Evolutionary conservation across 2,888 invertebrate species (phyloP), one percentile per base, ranked within the genome.

Genomic region (Eulithis testata): DNA sequence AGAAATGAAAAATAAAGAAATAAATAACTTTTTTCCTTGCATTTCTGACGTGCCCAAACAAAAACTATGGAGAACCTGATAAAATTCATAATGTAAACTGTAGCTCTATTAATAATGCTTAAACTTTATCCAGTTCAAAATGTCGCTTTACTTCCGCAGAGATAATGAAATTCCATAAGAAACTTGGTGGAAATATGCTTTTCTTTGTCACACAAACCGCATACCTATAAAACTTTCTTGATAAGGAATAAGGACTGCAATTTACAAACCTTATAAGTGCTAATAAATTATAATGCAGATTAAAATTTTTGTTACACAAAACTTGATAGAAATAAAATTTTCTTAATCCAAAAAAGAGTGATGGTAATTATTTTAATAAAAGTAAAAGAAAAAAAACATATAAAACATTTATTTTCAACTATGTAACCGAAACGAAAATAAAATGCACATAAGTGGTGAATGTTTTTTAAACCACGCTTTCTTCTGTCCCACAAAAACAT

Each of bases 211-310:
- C 36, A 52, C 36, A 52, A 11, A 52, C 14, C 21, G 40, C 37
- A 40, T 14, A 53, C 12, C 37, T 21, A 60, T 63, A 58, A 69
- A 56, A 21, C 36, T 56, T 31, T 36, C 12, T 36, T 11, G 31
- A 27, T 21, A 36, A 55, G 51, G 21, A 27, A 27, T 11, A 21
- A 21, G 21, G 21, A 21, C 21, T 21, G 1, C 21, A 21, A 21
- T 21, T 21, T 21, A 21, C 21, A 21, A 21, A 21, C 21, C 21
- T 21, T 21, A 21, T 2, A 21, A 21, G 21, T 2, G 2, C 21
- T 21, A 21, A 21, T 21, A 21, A 21, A 21, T 21, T 21, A 21
- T 21, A 21, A 2, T 21, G 21, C 21, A 21, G 21, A 21, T 21
- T 21, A 21, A 21, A 21, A 21, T 21, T 21, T 21, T 21, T 21